Conservation (phyloP, 2,797 vertebrate species). For the Hydrophis major region DNA sequence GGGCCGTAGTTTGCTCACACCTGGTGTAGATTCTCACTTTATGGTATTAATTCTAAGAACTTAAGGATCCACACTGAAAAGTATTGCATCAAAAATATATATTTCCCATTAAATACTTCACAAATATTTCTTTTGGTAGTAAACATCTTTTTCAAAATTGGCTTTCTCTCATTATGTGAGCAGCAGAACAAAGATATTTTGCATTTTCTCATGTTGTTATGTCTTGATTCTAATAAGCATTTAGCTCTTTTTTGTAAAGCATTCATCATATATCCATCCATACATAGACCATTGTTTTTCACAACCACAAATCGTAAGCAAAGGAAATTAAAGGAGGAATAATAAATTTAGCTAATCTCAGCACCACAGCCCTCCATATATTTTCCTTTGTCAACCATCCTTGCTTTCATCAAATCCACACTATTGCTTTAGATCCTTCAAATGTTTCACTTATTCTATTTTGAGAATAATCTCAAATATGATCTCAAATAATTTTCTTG, state of each 20-base stretch:
- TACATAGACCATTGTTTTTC: neutral
- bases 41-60: neutral
- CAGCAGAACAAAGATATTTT: neutral
- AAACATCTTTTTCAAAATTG: neutral
- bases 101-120: neutral
- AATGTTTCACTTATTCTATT: neutral
- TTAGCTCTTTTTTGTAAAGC: neutral
- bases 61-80: neutral
- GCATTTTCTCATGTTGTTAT: neutral
- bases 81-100: neutral
- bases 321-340: neutral
- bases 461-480: neutral
- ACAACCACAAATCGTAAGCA: neutral
- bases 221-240: neutral
- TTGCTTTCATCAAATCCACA: neutral
- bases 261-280: neutral
- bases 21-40: neutral
- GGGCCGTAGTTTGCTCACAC: too few relatives aligned
- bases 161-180: neutral
- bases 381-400: neutral
- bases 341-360: neutral
- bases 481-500: neutral
- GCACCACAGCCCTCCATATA: neutral
- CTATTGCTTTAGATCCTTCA: neutral
- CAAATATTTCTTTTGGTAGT: neutral